phyloP scores from a whole-genome alignment of 2,113 vertebrate genomes.

The Connochaetes taurinus region DNA sequence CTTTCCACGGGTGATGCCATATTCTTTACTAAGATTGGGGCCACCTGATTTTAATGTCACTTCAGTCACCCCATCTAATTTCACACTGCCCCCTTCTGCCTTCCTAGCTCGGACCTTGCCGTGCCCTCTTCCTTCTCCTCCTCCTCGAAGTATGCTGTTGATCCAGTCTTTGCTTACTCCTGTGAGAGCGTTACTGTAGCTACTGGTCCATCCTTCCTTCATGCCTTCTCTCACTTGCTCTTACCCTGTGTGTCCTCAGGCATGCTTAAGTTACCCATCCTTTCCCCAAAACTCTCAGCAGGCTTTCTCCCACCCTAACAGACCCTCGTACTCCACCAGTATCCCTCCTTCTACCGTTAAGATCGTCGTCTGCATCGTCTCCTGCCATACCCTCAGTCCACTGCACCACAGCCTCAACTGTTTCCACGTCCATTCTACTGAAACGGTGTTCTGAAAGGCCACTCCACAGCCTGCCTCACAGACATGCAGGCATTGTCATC shows the following conservation, averaged over 20 bases:
- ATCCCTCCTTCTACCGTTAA: background rate
- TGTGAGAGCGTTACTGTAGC: background rate
- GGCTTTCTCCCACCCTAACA: background rate
- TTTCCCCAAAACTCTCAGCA: background rate
- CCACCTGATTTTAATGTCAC: background rate
- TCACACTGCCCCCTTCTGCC: background rate
- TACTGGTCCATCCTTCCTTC: too few relatives aligned
- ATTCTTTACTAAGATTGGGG: background rate
- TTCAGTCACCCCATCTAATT: background rate
- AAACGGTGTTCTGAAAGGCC: background rate
- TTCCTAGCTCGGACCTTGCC: background rate
- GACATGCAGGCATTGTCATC: accelerated
- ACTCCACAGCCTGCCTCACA: background rate
- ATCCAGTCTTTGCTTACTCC: background rate
- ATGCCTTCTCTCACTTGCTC: background rate
- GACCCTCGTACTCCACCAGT: background rate
- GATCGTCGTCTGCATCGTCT: background rate
- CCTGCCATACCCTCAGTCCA: background rate
- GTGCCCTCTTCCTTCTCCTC: background rate
- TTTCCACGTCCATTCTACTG: background rate
- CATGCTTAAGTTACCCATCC: background rate
- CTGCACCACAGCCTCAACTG: background rate
- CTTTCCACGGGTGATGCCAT: background rate
- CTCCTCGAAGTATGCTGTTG: background rate
- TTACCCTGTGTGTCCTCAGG: background rate